Conservation (phyloP, 2,888 invertebrate species). For the Drosophila nr. perissopoda region DNA sequence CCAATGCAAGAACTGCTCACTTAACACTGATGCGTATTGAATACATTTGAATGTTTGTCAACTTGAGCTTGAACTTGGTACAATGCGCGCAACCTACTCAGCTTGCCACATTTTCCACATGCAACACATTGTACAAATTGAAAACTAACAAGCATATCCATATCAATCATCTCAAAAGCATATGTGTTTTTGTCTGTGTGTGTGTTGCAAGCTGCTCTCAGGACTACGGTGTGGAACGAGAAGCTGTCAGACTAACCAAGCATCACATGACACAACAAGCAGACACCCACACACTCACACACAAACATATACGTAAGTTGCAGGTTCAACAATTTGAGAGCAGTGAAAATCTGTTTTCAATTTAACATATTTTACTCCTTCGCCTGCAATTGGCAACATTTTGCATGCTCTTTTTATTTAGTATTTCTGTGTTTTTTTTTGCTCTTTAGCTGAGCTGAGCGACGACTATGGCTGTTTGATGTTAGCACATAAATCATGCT, state of each 20-base stretch:
- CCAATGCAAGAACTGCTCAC: background rate
- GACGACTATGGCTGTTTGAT: conserved; percentile 25
- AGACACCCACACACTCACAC: conserved; percentile 21
- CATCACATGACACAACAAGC: conserved; percentile 57
- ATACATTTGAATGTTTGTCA: conserved; percentile 21
- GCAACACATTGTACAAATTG: conserved; percentile 13
- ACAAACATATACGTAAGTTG: conserved; percentile 18
- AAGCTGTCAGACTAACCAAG: conserved; percentile 69
- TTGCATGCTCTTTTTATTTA: conserved; percentile 1
- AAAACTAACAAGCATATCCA: conserved; percentile 1
- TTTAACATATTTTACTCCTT: conserved; percentile 58
- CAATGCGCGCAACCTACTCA: conserved; percentile 2
- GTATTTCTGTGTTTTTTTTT: conserved; percentile 1
- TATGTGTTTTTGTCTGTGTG: conserved; percentile 8
- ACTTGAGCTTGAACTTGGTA: conserved; percentile 20
- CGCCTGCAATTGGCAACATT: conserved; percentile 43
- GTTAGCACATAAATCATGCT: conserved; percentile 58
- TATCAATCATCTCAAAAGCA: conserved; percentile 6
- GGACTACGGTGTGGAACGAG: conserved; percentile 44
- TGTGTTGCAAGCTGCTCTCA: conserved; percentile 23
- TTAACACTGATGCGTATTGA: conserved; percentile 4
- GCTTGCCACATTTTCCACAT: conserved; percentile 19
- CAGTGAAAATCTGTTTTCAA: conserved; percentile 56
- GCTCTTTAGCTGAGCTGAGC: background rate
- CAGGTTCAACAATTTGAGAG: conserved; percentile 39